Base-by-base conservation (phyloP, 2,797 vertebrate genomes). In the Gadopsis bispinosus region DNA sequence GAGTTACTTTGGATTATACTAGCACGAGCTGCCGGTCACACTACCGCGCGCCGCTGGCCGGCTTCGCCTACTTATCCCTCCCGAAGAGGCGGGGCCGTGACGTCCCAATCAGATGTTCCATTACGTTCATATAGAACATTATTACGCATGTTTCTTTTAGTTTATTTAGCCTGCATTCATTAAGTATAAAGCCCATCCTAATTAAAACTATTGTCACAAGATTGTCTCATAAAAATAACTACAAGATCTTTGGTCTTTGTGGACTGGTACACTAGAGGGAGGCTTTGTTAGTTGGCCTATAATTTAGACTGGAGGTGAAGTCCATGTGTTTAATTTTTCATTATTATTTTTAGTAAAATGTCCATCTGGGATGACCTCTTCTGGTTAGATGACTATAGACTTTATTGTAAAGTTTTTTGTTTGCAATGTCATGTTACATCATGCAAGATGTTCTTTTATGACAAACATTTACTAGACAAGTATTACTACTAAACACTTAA, bases 21-120 rank as follows among this genome's bases (percentile, higher is more conserved):
- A 0, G 4, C 2, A 7, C 20, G 7, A 1, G 0, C 11, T 0
- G 0, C 0, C 45, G 0, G 0, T 8, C 1, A 0, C 0, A 1
- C 5, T 1, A 2, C 5, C 0, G 0, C 1, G 1, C 13, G 8
- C 3, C 3, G 9, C 35, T 5, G 0, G 7, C 5, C 14, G 0
- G 19, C 3, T 1, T 2, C 0, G 11, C 5, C 33, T n/a, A 0
- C 5, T 73, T 76, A 73, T 71, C 14, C 14, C 3, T 0, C 16
- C 0, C 0, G 5, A 1, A 11, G 1, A 1, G 8, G 2, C 26
- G 26, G 26, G 26, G 26, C 26, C 26, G 26, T 26, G 26, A 26
- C 26, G 26, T 26, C 26, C 26, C 26, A 26, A 17, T 20, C 48
- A 37, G 7, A n/a, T n/a, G 9, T 22, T 19, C 22, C 33, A 43